phyloP scores from a whole-genome alignment of 1,140 invertebrate genomes.

The Himalopsyche phryganea region DNA sequence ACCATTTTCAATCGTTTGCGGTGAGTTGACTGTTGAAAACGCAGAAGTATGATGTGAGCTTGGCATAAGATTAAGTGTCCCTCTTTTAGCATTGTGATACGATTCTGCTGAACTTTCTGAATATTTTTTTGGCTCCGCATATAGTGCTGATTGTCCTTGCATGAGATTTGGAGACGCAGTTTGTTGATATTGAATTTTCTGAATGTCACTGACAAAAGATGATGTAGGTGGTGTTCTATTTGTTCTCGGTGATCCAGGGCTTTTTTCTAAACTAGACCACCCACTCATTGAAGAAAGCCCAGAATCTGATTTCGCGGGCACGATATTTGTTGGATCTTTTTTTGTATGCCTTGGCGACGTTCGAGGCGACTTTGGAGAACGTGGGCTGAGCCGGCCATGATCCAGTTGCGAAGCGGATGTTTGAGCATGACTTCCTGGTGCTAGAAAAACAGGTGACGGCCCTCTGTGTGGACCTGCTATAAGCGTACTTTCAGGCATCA shows the following conservation, averaged over 20 bases:
- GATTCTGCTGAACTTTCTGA: constrained; percentile 27
- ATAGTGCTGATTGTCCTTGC: constrained; percentile 1
- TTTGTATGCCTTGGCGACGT: constrained; percentile 70
- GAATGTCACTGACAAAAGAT: constrained; percentile 10
- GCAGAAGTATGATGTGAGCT: constrained; percentile 49
- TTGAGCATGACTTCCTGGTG: constrained; percentile 31
- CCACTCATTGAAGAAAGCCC: constrained; percentile 81
- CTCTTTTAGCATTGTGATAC: constrained; percentile 40
- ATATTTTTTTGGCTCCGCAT: constrained; percentile 27
- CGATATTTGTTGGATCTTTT: constrained; percentile 60
- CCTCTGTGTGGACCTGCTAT: constrained; percentile 40
- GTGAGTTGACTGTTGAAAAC: constrained; percentile 49
- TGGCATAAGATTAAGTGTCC: constrained; percentile 40
- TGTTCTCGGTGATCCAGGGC: constrained; percentile 66
- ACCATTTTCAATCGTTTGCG: constrained; percentile 40
- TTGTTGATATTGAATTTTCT: constrained; percentile 20
- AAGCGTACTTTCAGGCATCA: constrained; percentile 43
- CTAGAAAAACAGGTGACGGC: constrained; percentile 48
- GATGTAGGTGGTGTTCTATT: constrained; percentile 40
- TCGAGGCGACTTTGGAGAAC: constrained; percentile 69
- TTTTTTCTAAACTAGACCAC: constrained; percentile 81
- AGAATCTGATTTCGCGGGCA: constrained; percentile 75
- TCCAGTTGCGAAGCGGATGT: constrained; percentile 41
- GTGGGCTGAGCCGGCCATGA: constrained; percentile 60
- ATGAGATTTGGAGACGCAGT: constrained; percentile 12